Evolutionary conservation across 1,140 invertebrate genomes (phyloP).

Genomic region (Drosophila prosaltans): DNA sequence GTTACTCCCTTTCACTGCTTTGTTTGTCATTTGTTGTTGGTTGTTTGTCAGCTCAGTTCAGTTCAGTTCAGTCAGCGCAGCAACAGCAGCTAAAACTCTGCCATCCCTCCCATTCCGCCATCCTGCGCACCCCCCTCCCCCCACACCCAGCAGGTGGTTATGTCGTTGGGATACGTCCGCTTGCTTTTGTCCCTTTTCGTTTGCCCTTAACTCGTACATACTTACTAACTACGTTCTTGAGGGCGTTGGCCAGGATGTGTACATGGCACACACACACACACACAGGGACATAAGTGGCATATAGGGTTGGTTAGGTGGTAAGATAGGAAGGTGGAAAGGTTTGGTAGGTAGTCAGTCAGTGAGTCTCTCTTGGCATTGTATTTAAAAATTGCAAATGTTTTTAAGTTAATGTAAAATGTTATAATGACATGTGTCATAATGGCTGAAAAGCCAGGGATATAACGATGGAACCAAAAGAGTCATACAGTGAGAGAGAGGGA

Average conservation of each 20-base stretch:
- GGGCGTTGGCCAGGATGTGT: constrained; percentile 55
- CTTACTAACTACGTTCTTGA: constrained; percentile 35
- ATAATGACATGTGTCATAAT: constrained; percentile 75
- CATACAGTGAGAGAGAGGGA: background rate
- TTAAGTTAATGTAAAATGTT: constrained; percentile 77
- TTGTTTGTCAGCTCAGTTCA: constrained; percentile 55
- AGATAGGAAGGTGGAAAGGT: constrained; percentile 8
- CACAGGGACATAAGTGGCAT: constrained; percentile 60
- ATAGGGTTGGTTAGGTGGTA: constrained; percentile 51
- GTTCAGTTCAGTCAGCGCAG: constrained; percentile 21
- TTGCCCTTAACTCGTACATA: constrained; percentile 1
- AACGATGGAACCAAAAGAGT: constrained; percentile 4
- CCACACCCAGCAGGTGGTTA: constrained; percentile 67
- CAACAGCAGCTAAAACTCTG: background rate
- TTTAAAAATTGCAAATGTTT: constrained; percentile 76
- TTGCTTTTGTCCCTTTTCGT: constrained; percentile 32
- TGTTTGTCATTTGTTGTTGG: constrained; percentile 45
- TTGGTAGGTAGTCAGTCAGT: background rate
- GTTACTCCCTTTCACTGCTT: constrained; percentile 12
- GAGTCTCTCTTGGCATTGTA: constrained; percentile 44
- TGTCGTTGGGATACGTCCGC: constrained; percentile 46
- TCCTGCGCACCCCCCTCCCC: background rate
- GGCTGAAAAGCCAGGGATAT: constrained; percentile 35
- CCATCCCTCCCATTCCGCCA: background rate
- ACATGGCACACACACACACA: constrained; percentile 41